Conservation (phyloP, 2,888 invertebrate genomes). For the Lobophora halterata region DNA sequence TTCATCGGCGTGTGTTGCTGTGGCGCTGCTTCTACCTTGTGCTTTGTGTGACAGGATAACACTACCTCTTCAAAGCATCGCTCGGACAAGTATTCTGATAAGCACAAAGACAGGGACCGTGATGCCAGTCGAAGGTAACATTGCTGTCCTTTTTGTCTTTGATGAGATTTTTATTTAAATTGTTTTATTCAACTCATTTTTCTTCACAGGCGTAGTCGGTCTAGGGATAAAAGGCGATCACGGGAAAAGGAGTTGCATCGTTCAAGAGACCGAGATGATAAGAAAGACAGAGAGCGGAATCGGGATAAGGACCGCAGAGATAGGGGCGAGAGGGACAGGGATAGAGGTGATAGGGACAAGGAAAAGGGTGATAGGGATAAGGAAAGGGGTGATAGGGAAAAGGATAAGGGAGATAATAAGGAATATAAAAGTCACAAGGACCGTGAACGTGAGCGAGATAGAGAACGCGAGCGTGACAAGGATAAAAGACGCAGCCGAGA, state of each 20-base stretch:
- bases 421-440: slow-evolving; percentile 35
- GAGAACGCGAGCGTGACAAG: slow-evolving; percentile 64
- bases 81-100: slow-evolving; percentile 78
- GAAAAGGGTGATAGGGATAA: slow-evolving; percentile 36
- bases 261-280: slow-evolving; percentile 78
- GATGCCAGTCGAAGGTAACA: slow-evolving; percentile 64
- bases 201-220: slow-evolving; percentile 61
- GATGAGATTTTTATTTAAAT: slow-evolving; percentile 1
- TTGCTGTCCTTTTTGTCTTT: background rate
- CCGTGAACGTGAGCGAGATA: slow-evolving; percentile 43
- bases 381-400: slow-evolving; percentile 62
- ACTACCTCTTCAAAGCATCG: slow-evolving; percentile 79
- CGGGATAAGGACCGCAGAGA: slow-evolving; percentile 51
- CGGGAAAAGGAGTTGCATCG: slow-evolving; percentile 82
- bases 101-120: slow-evolving; percentile 72
- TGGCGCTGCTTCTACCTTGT: slow-evolving; percentile 82
- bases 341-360: slow-evolving; percentile 38
- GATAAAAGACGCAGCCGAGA: slow-evolving; percentile 60
- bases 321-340: slow-evolving; percentile 62
- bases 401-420: slow-evolving; percentile 60
- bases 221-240: slow-evolving; percentile 74
- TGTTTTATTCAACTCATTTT: too few species aligned
- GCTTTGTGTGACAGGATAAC: slow-evolving; percentile 82
- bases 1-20: slow-evolving; percentile 81
- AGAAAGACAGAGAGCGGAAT: slow-evolving; percentile 57